Evolutionary conservation across 2,113 vertebrate genomes (phyloP).

Genomic region (Dunckerocampus dactyliophorus): DNA sequence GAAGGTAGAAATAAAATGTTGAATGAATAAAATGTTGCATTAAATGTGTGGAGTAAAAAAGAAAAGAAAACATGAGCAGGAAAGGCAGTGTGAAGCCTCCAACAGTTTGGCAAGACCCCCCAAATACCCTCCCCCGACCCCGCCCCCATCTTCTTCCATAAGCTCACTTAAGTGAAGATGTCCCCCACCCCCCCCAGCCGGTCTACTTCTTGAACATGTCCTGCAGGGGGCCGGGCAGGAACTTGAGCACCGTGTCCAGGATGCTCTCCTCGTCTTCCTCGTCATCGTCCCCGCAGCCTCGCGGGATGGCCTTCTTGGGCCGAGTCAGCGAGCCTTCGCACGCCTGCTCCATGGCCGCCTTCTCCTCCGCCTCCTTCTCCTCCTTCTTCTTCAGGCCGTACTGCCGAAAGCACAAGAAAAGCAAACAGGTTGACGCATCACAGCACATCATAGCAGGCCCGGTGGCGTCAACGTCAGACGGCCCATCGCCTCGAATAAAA

Average conservation of each 20-base stretch:
- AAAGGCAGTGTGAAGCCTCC: conserved; percentile 70
- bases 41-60: conserved; percentile 44
- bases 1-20: conserved; percentile 4
- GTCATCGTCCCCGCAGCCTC: conserved; percentile 90
- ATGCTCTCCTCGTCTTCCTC: conserved; percentile 97
- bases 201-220: conserved; percentile 99
- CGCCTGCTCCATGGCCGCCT: conserved; percentile 93
- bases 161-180: not conserved
- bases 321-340: conserved; percentile 95
- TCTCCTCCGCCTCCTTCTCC: conserved; percentile 97
- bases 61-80: conserved; percentile 32
- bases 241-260: conserved; percentile 97
- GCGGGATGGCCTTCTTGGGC: conserved; percentile 93
- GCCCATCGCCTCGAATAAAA: too few relatives aligned
- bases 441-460: too few relatives aligned
- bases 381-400: conserved; percentile 99
- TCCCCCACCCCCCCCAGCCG: conserved; percentile 48
- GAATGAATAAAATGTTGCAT: conserved; percentile 1
- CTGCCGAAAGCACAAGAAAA: conserved; percentile 54
- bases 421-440: too few relatives aligned
- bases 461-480: too few relatives aligned
- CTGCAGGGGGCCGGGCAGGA: conserved; percentile 92
- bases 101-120: too few relatives aligned
- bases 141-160: not conserved
- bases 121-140: not conserved